Evolutionary conservation across 2,113 vertebrate species (phyloP), one percentile per base, ranked within the genome.

Genomic region (Microtus pennsylvanicus): DNA sequence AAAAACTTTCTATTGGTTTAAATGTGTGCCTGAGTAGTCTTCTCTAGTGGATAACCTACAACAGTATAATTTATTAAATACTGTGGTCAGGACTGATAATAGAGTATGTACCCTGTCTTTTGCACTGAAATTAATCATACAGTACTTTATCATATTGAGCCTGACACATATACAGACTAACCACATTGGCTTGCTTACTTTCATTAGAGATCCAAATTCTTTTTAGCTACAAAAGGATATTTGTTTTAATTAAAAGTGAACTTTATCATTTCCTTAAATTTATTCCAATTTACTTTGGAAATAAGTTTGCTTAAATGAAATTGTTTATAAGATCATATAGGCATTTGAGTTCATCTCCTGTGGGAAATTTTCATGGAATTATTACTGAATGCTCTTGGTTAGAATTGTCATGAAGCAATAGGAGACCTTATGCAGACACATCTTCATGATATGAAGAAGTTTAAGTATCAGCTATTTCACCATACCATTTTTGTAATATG

Each of bases 181-280:
- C n/a, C 55, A 61, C 61, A 63, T 61, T 83, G 80, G 12, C n/a
- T 83, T 83, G 1, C 61, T 82, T 61, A 61, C 35, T 61, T 82
- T 61, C 55, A 61, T 38, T 61, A 61, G 52, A 61, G 52, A 24
- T 61, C 21, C 21, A 82, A 61, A 61, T 82, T 82, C 35, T 61
- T 82, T 38, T 61, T 26, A 61, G 55, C 35, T 38, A n/a, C 55
- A 58, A 19, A 24, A 58, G 21, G 22, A 38, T 58, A 82, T 61
- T 82, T 38, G 13, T 85, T 94, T 76, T 63, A 70, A 11, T 72
- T 89, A 42, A 3, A 74, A 74, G 16, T 89, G 50, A 76, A 58
- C 17, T 19, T 42, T 75, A 8, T 10, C 24, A 92, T 78, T 95
- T 90, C 12, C 77, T 96, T 81, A 72, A 58, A 91, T 81, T 70